A percentile compares a stretch with the other conserved stretches of the same genome.
phyloP scores from a whole-genome alignment of 2,888 invertebrate genomes.

The Drosophila siamana region DNA sequence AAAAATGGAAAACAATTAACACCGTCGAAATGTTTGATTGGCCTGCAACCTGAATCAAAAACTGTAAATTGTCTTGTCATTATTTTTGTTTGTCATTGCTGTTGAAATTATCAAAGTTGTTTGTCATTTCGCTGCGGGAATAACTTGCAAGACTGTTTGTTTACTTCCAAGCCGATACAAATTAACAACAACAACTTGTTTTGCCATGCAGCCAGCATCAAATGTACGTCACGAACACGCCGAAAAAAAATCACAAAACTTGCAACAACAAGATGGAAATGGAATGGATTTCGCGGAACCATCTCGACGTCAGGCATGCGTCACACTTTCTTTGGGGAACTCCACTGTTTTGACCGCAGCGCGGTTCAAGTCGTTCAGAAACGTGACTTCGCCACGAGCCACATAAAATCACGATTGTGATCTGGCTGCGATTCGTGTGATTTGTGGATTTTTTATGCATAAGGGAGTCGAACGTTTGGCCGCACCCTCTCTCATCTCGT shows the following conservation, averaged over 20 bases:
- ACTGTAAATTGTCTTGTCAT: constrained; percentile 54
- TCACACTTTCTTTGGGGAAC: constrained; percentile 66
- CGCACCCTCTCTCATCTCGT: background rate
- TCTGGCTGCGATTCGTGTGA: constrained; percentile 2
- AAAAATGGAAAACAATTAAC: constrained; percentile 57
- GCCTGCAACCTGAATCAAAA: constrained; percentile 28
- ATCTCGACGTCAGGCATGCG: constrained; percentile 36
- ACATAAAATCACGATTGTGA: background rate
- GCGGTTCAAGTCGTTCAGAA: constrained; percentile 14
- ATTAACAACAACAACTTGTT: constrained; percentile 16
- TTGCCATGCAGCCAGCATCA: background rate
- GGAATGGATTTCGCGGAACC: constrained; percentile 20
- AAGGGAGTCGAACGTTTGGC: background rate
- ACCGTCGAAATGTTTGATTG: constrained; percentile 55
- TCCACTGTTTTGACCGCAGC: constrained; percentile 9
- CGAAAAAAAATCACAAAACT: constrained; percentile 33
- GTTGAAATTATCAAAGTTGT: constrained; percentile 5
- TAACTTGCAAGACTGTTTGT: constrained; percentile 23
- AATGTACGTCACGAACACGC: constrained; percentile 32
- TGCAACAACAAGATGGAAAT: background rate
- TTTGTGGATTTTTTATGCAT: background rate
- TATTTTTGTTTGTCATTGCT: constrained; percentile 18
- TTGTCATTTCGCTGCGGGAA: constrained; percentile 44
- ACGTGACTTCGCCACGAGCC: constrained; percentile 56
- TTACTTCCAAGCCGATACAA: background rate